Evolutionary conservation across 2,797 vertebrate species (phyloP).

Genomic region (Acanthornis magna): DNA sequence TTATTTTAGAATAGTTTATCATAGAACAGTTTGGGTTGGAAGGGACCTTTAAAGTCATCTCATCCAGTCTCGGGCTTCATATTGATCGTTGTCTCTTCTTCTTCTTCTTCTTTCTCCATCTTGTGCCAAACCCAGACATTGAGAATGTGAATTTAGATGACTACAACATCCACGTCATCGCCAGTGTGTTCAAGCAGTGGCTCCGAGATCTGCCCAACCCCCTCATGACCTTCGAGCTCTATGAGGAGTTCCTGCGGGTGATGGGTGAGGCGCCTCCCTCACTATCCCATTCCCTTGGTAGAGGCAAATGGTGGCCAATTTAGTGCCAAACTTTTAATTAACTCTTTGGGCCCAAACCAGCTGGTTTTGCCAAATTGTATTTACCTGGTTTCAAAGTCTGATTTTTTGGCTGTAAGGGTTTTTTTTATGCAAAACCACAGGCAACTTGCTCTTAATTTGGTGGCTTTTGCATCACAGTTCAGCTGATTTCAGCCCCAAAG

Average conservation of each 20-base stretch:
- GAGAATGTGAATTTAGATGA: slow-evolving; percentile 92
- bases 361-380: neutral
- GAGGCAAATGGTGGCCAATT: neutral
- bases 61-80: neutral
- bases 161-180: slow-evolving; percentile 98
- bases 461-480: neutral
- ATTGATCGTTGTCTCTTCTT: neutral
- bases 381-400: neutral
- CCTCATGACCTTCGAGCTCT: slow-evolving; percentile 97
- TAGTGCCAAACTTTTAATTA: neutral
- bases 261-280: slow-evolving; percentile 82
- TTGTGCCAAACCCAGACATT: slow-evolving; percentile 78
- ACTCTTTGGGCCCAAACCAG: neutral
- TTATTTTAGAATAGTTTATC: neutral
- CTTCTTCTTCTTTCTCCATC: neutral
- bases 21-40: neutral
- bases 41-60: neutral
- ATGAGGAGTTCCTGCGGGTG: slow-evolving; percentile 93
- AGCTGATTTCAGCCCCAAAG: neutral
- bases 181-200: slow-evolving; percentile 99
- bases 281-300: neutral
- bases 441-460: neutral
- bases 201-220: slow-evolving; percentile 95
- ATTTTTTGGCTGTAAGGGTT: neutral
- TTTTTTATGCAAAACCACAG: neutral